Base-by-base conservation (phyloP, 2,888 invertebrate genomes). In the Coelogynopora nodosa region DNA sequence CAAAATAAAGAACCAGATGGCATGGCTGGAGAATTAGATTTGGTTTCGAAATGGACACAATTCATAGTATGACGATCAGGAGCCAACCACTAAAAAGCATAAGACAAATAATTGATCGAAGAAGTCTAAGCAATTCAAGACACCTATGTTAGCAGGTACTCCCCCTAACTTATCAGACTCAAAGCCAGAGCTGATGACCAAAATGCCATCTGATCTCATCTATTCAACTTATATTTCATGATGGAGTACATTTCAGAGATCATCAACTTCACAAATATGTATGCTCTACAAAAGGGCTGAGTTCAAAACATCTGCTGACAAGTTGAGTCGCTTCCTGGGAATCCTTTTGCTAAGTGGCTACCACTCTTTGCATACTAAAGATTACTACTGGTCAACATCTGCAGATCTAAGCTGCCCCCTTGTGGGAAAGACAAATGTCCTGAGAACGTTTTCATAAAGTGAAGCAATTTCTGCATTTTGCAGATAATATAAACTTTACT, bases 351-450 rank as follows among this genome's bases (percentile, higher is more conserved):
- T 74, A n/a, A 23, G 74, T 74, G 74, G 74, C 74, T 74, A 74
- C 23, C 5, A 74, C 74, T 74, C 74, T 74, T 74, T 74, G 18
- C 23, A 10, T 74, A 74, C 23, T n/a, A 26, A 74, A 74, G 18
- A 74, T 74, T 74, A 74, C 74, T 74, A 74, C 74, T 74, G 74
- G 74, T 74, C 74, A 74, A 74, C 74, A 74, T 74, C 74, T 74
- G 27, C 5, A n/a, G 23, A 74, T 74, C 74, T 74, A 74, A 13
- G 23, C 74, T 74, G 74, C 74, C 74, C 74, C 74, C 27, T 74
- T 49, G 49, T 74, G 5, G 23, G 74, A 26, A 74, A 74, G 74
- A 74, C 23, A 26, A 26, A 26, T 74, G 74, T 74, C 74, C 74
- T 74, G 23, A 74, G 74, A 74, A 13, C 27, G 23, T 26, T 74